These are phyloP conservation scores for Brachionus asplanchnoidis DNA, from an alignment of 1,140 invertebrate genomes.

Conservation along the genomic window DNA sequence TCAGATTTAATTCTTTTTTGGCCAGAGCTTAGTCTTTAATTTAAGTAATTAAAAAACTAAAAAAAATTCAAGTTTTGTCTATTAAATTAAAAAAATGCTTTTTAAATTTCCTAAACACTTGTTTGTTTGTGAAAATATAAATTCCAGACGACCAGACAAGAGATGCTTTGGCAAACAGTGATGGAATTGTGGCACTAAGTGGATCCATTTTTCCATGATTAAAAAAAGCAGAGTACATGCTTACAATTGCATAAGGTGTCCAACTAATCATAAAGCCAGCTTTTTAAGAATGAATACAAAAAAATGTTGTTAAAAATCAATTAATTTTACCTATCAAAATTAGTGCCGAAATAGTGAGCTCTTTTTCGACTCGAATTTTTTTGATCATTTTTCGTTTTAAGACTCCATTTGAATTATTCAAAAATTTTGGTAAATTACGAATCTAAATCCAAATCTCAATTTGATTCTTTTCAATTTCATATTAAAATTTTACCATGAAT, in stretches of 20 bases:
- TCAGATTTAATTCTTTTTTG: too few relatives aligned
- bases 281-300: neutral
- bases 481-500: neutral
- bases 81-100: neutral
- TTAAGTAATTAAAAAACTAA: too few relatives aligned
- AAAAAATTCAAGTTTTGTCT: too few relatives aligned
- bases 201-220: neutral
- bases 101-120: neutral
- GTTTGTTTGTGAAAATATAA: neutral
- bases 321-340: neutral
- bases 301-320: neutral
- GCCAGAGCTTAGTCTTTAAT: too few relatives aligned
- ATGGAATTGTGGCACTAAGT: conserved; percentile 3
- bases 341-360: neutral
- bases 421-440: neutral
- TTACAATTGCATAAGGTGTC: conserved; percentile 37
- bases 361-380: neutral
- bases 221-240: conserved; percentile 26
- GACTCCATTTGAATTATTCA: neutral
- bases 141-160: neutral
- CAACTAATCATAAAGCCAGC: conserved; percentile 7
- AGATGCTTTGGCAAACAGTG: neutral
- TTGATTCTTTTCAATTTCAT: neutral
- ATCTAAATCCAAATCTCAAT: neutral
- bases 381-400: neutral